Conservation (phyloP, 2,797 vertebrate species). For the Momotus momota region DNA sequence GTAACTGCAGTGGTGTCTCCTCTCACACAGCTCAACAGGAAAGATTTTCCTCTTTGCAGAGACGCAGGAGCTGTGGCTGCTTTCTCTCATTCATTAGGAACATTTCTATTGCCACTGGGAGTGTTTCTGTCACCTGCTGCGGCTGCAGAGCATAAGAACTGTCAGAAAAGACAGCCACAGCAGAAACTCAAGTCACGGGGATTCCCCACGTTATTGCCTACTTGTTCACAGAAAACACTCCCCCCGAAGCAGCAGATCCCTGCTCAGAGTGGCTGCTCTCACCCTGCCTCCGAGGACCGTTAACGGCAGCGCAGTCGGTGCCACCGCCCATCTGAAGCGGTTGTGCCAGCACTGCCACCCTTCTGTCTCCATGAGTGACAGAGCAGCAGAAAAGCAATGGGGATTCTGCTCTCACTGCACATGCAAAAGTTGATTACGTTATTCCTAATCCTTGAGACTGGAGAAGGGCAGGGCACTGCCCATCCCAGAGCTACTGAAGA, state of each 20-base stretch:
- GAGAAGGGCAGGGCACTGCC: not conserved
- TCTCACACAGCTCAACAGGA: not conserved
- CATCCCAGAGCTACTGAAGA: not conserved
- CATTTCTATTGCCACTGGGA: not conserved
- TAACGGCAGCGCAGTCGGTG: not conserved
- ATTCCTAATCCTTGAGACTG: not conserved
- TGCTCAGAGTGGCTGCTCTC: not conserved
- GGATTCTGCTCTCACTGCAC: not conserved
- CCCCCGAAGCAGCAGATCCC: not conserved
- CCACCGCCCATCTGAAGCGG: accelerated
- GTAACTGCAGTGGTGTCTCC: not conserved
- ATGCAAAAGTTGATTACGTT: not conserved
- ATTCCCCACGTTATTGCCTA: not conserved
- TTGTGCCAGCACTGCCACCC: accelerated
- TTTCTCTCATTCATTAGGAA: not conserved
- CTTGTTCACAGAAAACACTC: not conserved
- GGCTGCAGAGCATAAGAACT: not conserved
- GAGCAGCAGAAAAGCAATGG: not conserved
- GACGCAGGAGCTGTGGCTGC: not conserved
- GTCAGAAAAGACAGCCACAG: not conserved
- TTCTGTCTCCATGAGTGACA: not conserved
- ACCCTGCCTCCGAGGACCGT: not conserved
- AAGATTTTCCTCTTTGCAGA: not conserved
- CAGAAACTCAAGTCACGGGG: not conserved
- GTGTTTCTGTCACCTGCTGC: not conserved